A percentile compares a stretch with the other conserved stretches of the same genome.
Conservation (phyloP, 2,113 vertebrate species). For the Nycticebus coucang region DNA sequence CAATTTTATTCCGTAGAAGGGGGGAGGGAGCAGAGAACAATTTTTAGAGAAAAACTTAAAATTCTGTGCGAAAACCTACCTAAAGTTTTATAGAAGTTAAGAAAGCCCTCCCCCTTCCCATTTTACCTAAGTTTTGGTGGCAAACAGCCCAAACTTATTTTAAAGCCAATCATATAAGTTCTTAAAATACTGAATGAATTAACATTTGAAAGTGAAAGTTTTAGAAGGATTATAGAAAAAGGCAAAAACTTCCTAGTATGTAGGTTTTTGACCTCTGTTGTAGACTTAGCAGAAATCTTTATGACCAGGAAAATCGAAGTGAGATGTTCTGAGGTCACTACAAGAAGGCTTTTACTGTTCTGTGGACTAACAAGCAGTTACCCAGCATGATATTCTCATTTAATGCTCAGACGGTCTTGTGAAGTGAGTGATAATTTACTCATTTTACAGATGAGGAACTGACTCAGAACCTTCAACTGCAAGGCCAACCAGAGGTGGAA, state of each 20-base stretch:
- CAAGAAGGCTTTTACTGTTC: not conserved
- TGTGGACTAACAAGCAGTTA: not conserved
- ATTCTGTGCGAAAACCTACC: not conserved
- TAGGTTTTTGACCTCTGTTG: not conserved
- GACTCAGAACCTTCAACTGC: not conserved
- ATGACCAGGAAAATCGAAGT: not conserved
- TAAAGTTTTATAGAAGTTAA: not conserved
- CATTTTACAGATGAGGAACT: constrained; percentile 1
- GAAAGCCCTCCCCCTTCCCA: not conserved
- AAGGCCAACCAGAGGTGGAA: not conserved
- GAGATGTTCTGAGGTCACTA: not conserved
- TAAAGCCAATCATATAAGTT: not conserved
- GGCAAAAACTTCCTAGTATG: not conserved
- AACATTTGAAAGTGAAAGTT: constrained; percentile 48
- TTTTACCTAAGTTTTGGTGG: constrained; percentile 10
- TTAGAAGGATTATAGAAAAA: constrained; percentile 15
- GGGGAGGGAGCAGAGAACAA: too few species aligned
- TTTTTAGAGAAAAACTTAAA: not conserved
- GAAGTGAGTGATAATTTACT: constrained; percentile 25
- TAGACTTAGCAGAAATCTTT: not conserved
- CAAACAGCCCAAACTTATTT: not conserved
- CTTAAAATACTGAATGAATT: not conserved
- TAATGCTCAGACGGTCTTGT: not conserved
- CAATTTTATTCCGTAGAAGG: too few species aligned
- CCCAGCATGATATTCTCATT: not conserved